Percentiles rank a stretch among this genome's conserved stretches.
These are phyloP conservation scores for Chironomus striatipennis DNA, from an alignment of 1,140 invertebrate genomes.

Conservation along the genomic window DNA sequence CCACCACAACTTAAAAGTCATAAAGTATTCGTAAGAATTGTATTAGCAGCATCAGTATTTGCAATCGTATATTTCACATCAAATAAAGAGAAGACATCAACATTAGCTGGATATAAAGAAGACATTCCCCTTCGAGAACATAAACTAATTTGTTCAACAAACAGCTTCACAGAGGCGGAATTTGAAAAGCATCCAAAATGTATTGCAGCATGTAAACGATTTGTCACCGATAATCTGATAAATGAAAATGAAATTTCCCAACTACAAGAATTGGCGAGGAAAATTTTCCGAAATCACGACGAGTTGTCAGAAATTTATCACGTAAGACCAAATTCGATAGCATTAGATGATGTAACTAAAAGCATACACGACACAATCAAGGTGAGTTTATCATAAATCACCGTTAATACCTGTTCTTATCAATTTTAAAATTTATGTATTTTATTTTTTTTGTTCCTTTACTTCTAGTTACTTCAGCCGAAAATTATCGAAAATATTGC, in stretches of 20 bases:
- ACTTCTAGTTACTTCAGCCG: slow-evolving; percentile 56
- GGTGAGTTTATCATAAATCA: slow-evolving; percentile 24
- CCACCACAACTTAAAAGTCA: not conserved
- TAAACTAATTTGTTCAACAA: slow-evolving; percentile 50
- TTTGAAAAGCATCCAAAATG: slow-evolving; percentile 52
- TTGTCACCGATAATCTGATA: slow-evolving; percentile 66
- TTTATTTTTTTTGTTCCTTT: too few relatives aligned
- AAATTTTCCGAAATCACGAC: slow-evolving; percentile 26
- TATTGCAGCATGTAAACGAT: slow-evolving; percentile 65
- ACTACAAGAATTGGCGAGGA: slow-evolving; percentile 56
- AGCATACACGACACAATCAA: not conserved
- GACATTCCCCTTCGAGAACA: slow-evolving; percentile 47
- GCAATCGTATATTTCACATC: slow-evolving; percentile 56
- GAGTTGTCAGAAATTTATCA: not conserved
- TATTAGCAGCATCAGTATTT: slow-evolving; percentile 46
- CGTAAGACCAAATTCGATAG: not conserved
- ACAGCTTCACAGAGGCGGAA: slow-evolving; percentile 45
- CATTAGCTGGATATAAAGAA: slow-evolving; percentile 54
- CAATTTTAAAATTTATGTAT: slow-evolving; percentile 24
- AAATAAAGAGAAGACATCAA: slow-evolving; percentile 48
- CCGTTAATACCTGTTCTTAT: not conserved
- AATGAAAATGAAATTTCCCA: slow-evolving; percentile 54
- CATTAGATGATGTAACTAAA: not conserved
- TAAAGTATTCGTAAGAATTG: slow-evolving; percentile 19
- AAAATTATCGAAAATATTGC: slow-evolving; percentile 71